Evolutionary conservation across 2,888 invertebrate genomes (phyloP).

Genomic region (Geotrupes spiniger): DNA sequence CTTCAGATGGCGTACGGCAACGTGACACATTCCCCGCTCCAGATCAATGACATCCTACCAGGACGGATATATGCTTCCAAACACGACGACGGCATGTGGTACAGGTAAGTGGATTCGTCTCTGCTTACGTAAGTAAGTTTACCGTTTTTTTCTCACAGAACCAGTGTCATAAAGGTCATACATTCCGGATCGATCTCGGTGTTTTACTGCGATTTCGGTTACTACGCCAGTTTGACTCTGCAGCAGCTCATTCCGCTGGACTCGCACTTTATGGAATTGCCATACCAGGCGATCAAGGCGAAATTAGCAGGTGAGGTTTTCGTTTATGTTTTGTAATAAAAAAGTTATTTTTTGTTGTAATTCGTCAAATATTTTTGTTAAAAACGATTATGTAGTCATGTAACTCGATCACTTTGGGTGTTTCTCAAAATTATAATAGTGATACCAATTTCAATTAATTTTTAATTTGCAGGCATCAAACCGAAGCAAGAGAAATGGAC

Average conservation of each 20-base stretch:
- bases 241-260: constrained; percentile 57
- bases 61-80: constrained; percentile 70
- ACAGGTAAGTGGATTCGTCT: constrained; percentile 55
- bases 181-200: constrained; percentile 57
- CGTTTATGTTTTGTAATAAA: too few relatives aligned
- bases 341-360: too few relatives aligned
- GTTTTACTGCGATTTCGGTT: constrained; percentile 64
- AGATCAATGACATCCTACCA: constrained; percentile 41
- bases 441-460: neutral
- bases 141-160: constrained; percentile 45
- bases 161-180: constrained; percentile 56
- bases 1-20: constrained; percentile 61
- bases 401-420: too few relatives aligned
- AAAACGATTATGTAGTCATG: too few relatives aligned
- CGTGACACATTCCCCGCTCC: constrained; percentile 51
- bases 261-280: constrained; percentile 57
- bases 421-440: constrained; percentile 1
- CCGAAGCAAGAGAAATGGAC: constrained; percentile 62
- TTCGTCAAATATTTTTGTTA: too few relatives aligned
- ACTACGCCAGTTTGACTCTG: constrained; percentile 57
- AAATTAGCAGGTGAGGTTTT: constrained; percentile 58
- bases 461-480: constrained; percentile 50
- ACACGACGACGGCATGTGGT: constrained; percentile 68
- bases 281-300: constrained; percentile 66
- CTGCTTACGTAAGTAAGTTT: neutral